Percentiles rank a stretch among this genome's conserved stretches.
Conservation (phyloP, 1,140 invertebrate species). For the Drosophila tsacasi region DNA sequence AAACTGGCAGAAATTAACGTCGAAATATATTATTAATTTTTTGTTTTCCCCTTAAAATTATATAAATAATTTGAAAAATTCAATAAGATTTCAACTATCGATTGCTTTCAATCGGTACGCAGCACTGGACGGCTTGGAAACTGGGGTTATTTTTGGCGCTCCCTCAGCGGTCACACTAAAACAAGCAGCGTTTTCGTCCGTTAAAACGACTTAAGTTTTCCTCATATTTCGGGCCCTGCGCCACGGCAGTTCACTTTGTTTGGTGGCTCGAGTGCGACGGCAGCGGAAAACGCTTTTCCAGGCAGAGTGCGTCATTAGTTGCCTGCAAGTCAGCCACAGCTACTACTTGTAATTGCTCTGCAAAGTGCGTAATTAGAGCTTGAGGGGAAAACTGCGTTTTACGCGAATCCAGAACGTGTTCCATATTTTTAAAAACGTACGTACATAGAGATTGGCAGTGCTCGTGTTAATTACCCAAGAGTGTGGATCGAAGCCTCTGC, state of each 20-base stretch:
- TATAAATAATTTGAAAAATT: neutral
- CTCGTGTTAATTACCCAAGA: constrained; percentile 12
- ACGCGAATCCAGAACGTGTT: constrained; percentile 21
- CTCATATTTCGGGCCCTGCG: constrained; percentile 48
- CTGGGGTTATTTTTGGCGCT: constrained; percentile 17
- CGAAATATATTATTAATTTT: neutral
- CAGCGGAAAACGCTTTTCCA: constrained; percentile 54
- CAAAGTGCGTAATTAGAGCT: constrained; percentile 62
- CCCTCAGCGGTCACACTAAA: constrained; percentile 7
- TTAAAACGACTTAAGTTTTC: constrained; percentile 47
- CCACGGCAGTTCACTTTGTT: constrained; percentile 52
- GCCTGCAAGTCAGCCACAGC: constrained; percentile 55
- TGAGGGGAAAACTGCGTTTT: constrained; percentile 40
- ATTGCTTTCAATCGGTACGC: neutral
- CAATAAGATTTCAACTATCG: neutral
- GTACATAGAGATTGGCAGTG: constrained; percentile 14
- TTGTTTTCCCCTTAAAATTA: neutral
- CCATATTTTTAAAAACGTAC: constrained; percentile 30
- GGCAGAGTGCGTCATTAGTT: constrained; percentile 60
- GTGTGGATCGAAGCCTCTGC: constrained; percentile 21
- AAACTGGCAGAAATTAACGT: neutral
- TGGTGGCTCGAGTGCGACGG: constrained; percentile 67
- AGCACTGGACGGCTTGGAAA: neutral
- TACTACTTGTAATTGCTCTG: constrained; percentile 49
- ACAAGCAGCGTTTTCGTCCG: constrained; percentile 26